Conservation (phyloP, 2,888 invertebrate genomes). For the Chymomyza amoena region DNA sequence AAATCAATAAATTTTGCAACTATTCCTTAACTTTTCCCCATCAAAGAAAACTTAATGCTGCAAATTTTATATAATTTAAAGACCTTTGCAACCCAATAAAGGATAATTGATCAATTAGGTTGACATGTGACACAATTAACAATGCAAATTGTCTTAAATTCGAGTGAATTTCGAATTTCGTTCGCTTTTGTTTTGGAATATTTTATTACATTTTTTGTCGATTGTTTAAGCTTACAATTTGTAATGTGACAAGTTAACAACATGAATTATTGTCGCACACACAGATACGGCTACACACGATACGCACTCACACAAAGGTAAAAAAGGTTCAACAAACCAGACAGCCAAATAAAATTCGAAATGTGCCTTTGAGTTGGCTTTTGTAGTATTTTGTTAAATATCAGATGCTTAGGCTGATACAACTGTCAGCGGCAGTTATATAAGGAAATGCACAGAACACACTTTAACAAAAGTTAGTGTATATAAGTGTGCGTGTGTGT, state of each 20-base stretch:
- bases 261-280: constrained; percentile 23
- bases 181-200: neutral
- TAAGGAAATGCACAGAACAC: neutral
- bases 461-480: constrained; percentile 28
- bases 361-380: neutral
- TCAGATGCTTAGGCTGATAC: neutral
- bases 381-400: neutral
- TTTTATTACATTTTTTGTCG: neutral
- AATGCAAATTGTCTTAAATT: constrained; percentile 2
- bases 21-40: too few species aligned
- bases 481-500: neutral
- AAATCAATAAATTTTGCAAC: too few species aligned
- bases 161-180: neutral
- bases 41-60: neutral
- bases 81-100: neutral
- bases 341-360: neutral
- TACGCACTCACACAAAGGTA: neutral
- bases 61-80: neutral
- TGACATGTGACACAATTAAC: constrained; percentile 11
- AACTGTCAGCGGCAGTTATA: constrained; percentile 39
- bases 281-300: neutral
- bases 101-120: constrained; percentile 1
- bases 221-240: neutral
- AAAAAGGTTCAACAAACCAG: constrained; percentile 24
- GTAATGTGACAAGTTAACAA: constrained; percentile 3